Conservation (phyloP, 2,113 vertebrate genomes). For the Pagrus major region DNA sequence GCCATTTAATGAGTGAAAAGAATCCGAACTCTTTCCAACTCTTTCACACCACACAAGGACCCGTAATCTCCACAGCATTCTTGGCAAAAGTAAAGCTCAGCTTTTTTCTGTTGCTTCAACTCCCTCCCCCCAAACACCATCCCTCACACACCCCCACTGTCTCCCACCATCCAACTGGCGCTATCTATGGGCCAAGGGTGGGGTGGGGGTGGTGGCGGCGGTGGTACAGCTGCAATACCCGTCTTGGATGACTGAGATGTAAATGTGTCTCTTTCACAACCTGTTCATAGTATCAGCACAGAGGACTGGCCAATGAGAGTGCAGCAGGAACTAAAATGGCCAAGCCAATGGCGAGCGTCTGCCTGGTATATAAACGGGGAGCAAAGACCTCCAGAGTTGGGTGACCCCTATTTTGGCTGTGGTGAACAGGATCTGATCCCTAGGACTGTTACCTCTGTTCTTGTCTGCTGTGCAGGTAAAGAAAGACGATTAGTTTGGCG, state of each 20-base stretch:
- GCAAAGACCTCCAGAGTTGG: constrained; percentile 67
- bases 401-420: constrained; percentile 86
- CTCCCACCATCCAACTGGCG: constrained; percentile 37
- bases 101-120: constrained; percentile 64
- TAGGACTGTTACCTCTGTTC: constrained; percentile 86
- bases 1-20: constrained; percentile 1
- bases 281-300: constrained; percentile 72
- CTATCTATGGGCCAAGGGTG: constrained; percentile 77
- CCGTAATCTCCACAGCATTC: constrained; percentile 44
- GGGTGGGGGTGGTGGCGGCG: constrained; percentile 34
- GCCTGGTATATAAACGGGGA: constrained; percentile 81
- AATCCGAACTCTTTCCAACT: constrained; percentile 49
- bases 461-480: constrained; percentile 86
- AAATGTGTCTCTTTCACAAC: constrained; percentile 78
- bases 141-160: neutral
- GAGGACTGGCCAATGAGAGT: constrained; percentile 77
- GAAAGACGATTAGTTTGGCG: constrained; percentile 34
- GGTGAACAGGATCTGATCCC: constrained; percentile 88
- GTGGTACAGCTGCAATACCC: constrained; percentile 73
- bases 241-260: constrained; percentile 78
- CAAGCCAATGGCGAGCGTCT: constrained; percentile 72
- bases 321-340: constrained; percentile 79
- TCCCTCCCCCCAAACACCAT: neutral
- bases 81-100: constrained; percentile 71
- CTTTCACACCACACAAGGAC: constrained; percentile 48